Base-by-base conservation (phyloP, 2,888 invertebrate species). In the Lasioglossum villosulum region DNA sequence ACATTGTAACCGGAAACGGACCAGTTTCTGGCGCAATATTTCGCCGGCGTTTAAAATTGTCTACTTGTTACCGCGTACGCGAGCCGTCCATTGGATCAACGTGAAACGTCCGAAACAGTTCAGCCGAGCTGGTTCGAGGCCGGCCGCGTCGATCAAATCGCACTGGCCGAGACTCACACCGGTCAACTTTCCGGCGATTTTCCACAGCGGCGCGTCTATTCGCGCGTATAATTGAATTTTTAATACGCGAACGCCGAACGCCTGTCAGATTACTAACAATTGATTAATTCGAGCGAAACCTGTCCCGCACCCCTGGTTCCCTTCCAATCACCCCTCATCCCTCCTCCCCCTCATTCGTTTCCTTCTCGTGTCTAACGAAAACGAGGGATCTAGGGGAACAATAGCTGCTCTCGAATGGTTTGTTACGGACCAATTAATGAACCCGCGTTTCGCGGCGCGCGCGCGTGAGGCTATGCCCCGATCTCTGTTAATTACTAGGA, bases 151-250 rank as follows among this genome's bases (percentile, higher is more conserved):
- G 59, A 59, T 59, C 59, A 27, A 59, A 59, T n/a, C 63, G 14
- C 4, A 6, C 6, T 19, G 30, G 4, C 2, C 12, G 37, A 27
- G 56, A 23, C 72, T 83, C 52, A 42, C 48, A 19, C 71, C 23
- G 63, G 63, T 42, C 52, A 72, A 39, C 52, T 27, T 73, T n/a
- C 66, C 45, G 71, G 19, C 23, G 27, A 30, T 77, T 82, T 82
- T 48, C 52, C 56, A 16, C 52, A n/a, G 14, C 30, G n/a, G 70
- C 30, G 56, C 39, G 30, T 4, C 19, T 59, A 59, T 39, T 73
- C 76, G 45, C 8, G n/a, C 56, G 56, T 66, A 45, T 82, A 59
- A 84, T 84, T 74, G 73, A 82, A 84, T 84, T 83, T 83, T 83
- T 83, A 74, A 80, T 76, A 73, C 76, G 16, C 14, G 73, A 48